Conservation (phyloP, 1,140 invertebrate species). For the Medauroidea extradentata region DNA sequence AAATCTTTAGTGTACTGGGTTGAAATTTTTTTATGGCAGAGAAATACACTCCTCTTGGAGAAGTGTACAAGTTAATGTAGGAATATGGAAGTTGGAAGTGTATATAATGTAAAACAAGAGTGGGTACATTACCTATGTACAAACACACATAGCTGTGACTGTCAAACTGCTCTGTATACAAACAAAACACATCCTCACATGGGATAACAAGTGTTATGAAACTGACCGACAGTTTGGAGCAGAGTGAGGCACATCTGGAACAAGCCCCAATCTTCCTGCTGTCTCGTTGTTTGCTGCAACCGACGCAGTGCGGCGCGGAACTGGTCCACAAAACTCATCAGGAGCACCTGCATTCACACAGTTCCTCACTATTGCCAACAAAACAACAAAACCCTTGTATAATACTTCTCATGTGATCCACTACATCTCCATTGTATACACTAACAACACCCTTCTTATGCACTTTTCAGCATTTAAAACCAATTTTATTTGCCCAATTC, state of each 20-base stretch:
- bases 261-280: conserved; percentile 62
- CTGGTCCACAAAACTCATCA: conserved; percentile 55
- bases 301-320: conserved; percentile 45
- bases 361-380: no score
- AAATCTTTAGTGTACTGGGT: no score
- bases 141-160: neutral
- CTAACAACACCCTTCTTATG: no score
- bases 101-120: neutral
- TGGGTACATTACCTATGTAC: neutral
- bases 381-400: no score
- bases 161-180: neutral
- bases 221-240: conserved; percentile 60
- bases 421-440: no score
- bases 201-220: neutral
- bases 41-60: no score
- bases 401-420: no score
- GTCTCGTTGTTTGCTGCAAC: conserved; percentile 50
- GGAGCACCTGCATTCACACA: conserved; percentile 42
- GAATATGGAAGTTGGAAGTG: no score
- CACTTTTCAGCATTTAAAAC: no score
- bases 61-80: no score
- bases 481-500: no score
- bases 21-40: no score
- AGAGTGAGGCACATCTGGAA: conserved; percentile 65
- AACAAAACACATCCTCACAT: neutral